Conservation (phyloP, 2,113 vertebrate species). For the Rynchops niger region DNA sequence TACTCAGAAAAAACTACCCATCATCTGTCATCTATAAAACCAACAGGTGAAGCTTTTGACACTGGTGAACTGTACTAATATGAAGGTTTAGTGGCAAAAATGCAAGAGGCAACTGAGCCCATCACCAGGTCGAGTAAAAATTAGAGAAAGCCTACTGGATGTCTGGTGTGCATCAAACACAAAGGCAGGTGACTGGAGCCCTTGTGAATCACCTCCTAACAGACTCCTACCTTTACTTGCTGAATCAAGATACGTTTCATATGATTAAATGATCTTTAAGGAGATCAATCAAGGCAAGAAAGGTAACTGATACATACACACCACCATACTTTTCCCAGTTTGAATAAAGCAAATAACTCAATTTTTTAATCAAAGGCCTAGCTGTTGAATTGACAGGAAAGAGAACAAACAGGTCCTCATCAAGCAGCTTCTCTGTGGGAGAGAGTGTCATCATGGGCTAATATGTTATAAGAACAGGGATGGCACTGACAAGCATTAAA, state of each 20-base stretch:
- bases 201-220: not conserved
- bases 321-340: not conserved
- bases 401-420: not conserved
- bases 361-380: conserved; percentile 13
- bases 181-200: not conserved
- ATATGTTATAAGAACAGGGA: not conserved
- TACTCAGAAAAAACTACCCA: not conserved
- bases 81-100: not conserved
- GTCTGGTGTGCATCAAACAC: not conserved
- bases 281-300: not conserved
- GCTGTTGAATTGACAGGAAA: not conserved
- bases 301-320: not conserved
- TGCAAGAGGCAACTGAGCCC: not conserved
- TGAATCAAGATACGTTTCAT: not conserved
- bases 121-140: not conserved
- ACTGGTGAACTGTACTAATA: not conserved
- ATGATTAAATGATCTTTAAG: not conserved
- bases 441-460: not conserved
- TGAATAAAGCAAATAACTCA: not conserved
- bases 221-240: not conserved
- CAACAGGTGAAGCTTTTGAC: not conserved
- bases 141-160: not conserved
- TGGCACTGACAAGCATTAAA: not conserved
- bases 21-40: not conserved
- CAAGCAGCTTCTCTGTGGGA: not conserved